These are phyloP conservation scores for Formica exsecta DNA, from an alignment of 1,140 invertebrate species.

Conservation along the genomic window DNA sequence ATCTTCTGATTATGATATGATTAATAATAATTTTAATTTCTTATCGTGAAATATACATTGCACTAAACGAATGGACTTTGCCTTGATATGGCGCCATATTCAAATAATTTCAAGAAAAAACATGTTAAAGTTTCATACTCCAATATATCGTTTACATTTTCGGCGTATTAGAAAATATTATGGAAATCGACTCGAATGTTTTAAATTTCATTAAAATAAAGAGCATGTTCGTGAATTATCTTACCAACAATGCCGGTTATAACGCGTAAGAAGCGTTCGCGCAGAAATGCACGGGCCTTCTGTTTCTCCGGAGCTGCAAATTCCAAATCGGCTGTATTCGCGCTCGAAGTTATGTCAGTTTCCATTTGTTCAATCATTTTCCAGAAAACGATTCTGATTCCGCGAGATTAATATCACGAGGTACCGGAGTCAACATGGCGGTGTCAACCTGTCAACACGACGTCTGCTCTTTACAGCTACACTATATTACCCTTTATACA, in stretches of 20 bases:
- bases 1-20: background rate
- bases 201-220: background rate
- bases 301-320: constrained; percentile 83
- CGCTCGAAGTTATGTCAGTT: constrained; percentile 7
- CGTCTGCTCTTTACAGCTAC: too few species aligned
- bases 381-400: background rate
- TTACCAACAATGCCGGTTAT: constrained; percentile 84
- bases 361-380: constrained; percentile 59
- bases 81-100: constrained; percentile 42
- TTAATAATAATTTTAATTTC: constrained; percentile 1
- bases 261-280: constrained; percentile 84
- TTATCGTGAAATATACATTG: background rate
- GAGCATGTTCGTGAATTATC: constrained; percentile 17
- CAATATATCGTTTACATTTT: background rate
- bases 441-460: too few species aligned
- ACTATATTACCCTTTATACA: too few species aligned
- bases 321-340: constrained; percentile 50
- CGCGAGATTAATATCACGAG: background rate
- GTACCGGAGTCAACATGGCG: too few species aligned
- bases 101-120: constrained; percentile 8
- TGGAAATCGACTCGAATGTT: background rate
- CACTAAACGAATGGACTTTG: background rate
- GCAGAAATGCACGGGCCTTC: constrained; percentile 83
- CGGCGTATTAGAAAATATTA: background rate
- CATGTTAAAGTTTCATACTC: background rate